Percentiles rank a stretch among this genome's conserved stretches.
Evolutionary conservation across 2,888 invertebrate species (phyloP).

Genomic region (Phengaris alcon): DNA sequence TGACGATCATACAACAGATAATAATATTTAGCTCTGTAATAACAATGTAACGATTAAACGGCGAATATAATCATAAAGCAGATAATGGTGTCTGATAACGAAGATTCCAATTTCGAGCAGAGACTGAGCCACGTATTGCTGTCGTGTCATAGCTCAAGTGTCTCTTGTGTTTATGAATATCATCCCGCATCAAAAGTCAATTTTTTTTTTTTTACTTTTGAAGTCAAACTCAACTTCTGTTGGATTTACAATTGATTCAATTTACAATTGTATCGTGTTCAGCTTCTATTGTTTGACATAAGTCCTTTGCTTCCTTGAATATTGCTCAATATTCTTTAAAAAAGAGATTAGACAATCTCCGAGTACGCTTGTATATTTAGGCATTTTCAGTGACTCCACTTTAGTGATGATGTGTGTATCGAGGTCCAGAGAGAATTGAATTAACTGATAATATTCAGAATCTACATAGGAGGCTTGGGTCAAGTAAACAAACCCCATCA

Average conservation of each 20-base stretch:
- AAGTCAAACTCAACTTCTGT: not conserved
- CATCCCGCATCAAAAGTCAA: not conserved
- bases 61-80: no score
- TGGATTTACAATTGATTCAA: not conserved
- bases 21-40: no score
- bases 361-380: not conserved
- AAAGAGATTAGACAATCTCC: no score
- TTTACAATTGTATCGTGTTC: conserved; percentile 7
- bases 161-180: not conserved
- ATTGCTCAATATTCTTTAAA: not conserved
- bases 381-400: not conserved
- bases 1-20: no score
- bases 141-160: not conserved
- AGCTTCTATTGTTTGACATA: conserved; percentile 3
- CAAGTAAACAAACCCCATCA: conserved; percentile 9
- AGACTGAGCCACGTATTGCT: not conserved
- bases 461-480: not conserved
- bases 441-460: no score
- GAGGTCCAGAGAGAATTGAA: no score
- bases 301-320: not conserved
- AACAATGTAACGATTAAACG: no score
- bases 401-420: not conserved
- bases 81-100: not conserved
- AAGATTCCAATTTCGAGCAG: not conserved
- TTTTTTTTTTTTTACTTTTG: no score